Base-by-base conservation (phyloP, 2,888 invertebrate genomes). In the Drosophila mettleri region DNA sequence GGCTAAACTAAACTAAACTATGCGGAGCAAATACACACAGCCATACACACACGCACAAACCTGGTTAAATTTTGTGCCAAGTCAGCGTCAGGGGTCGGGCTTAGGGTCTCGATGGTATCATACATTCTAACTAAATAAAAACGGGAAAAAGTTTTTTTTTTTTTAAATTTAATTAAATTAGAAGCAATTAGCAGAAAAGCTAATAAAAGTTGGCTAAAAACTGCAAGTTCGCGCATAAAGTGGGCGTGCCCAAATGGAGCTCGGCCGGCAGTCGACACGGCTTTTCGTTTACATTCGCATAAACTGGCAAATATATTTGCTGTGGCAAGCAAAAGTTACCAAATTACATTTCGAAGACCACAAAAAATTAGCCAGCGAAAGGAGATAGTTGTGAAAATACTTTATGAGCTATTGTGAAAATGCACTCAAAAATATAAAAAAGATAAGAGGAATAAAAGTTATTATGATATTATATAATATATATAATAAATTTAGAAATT, bases 171-270 rank as follows among this genome's bases (percentile, higher is more conserved):
- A 86, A 86, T 86, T 86, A 86, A 88, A 86, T 88, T 80, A 88
- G 85, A 85, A 75, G 88, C 88, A 88, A 86, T 88, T 88, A 86
- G 86, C 51, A 65, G 67, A 66, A 84, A 84, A 88, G 88, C 86
- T 86, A 86, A 86, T 86, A 86, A 88, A 88, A 88, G 84, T 88
- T 86, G 39, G 52, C 77, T 46, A 49, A 77, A 78, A 83, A 84
- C 69, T 74, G 77, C 80, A 74, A 75, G 68, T 71, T 59, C 43
- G 60, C 41, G 59, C 64, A 76, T 63, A 72, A 68, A 72, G 54
- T 60, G 68, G 71, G 52, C 57, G 64, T 67, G 48, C 34, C 33
- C 41, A 45, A 45, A 54, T 38, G 33, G 36, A 14, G 20, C n/a
- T 39, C 43, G 2, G 39, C 38, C n/a, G 54, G n/a, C 20, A 45